Percentiles rank a stretch among this genome's conserved stretches.
phyloP scores from a whole-genome alignment of 2,113 vertebrate genomes.

The Bujurquina vittata region DNA sequence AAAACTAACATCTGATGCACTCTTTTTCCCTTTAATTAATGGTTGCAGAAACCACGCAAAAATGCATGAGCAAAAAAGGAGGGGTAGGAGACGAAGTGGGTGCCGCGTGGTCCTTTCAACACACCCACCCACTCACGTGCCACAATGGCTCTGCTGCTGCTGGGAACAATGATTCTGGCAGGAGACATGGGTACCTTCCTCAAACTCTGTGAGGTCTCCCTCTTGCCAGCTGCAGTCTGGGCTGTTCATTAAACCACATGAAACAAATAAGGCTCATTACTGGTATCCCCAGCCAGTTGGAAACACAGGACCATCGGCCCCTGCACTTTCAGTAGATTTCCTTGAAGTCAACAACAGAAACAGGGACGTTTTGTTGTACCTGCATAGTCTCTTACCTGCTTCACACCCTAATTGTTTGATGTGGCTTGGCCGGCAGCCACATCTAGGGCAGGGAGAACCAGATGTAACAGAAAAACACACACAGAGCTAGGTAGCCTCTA shows the following conservation, averaged over 20 bases:
- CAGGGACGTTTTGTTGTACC: constrained; percentile 41
- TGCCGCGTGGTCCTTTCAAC: constrained; percentile 36
- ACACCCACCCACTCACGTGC: constrained; percentile 53
- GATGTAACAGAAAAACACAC: constrained; percentile 73
- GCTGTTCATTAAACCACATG: constrained; percentile 80
- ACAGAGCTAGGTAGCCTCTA: constrained; percentile 73
- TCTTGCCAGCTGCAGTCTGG: constrained; percentile 67
- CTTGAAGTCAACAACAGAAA: constrained; percentile 22
- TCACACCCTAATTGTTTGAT: constrained; percentile 67
- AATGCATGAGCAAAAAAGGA: constrained; percentile 59
- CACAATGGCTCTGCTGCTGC: constrained; percentile 44
- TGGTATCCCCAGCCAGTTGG: constrained; percentile 50
- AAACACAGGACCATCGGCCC: constrained; percentile 7
- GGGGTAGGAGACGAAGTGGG: constrained; percentile 21
- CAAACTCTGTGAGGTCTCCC: constrained; percentile 73
- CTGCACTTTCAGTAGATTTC: neutral
- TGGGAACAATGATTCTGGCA: constrained; percentile 69
- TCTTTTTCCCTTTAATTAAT: constrained; percentile 78
- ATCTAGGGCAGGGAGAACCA: constrained; percentile 64
- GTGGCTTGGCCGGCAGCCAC: constrained; percentile 61
- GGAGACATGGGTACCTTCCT: constrained; percentile 51
- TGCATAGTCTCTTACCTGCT: constrained; percentile 39
- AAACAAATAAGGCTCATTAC: constrained; percentile 77
- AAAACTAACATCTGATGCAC: constrained; percentile 83
- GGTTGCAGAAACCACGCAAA: constrained; percentile 68